Evolutionary conservation across 1,140 invertebrate genomes (phyloP), one percentile per base, ranked within the genome.

Genomic region (Scaptodrosophila lebanonensis): DNA sequence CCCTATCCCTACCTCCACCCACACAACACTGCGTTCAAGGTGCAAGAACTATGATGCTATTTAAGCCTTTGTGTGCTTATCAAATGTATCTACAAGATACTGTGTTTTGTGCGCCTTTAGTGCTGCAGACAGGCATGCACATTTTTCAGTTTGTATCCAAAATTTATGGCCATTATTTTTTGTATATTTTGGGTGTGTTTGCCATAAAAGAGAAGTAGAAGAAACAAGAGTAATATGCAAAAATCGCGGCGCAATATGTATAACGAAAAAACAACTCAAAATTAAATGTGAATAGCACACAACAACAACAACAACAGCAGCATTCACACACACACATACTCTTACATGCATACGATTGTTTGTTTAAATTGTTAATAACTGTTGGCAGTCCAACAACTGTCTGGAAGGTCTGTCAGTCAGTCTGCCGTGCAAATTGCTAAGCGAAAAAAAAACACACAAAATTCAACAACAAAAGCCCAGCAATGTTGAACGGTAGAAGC

Each of bases 311-410:
- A 20, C 22, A 11, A 17, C 8, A 35, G 25, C n/a, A 9, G 39
- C 30, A 44, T 22, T 36, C 27, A n/a, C n/a, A n/a, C 59, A 44
- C 33, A 52, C 52, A 52, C 39, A 22, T 15, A 64, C 42, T 15
- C 29, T n/a, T 65, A 43, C 58, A 43, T 65, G 39, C 39, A 9
- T 63, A 18, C 22, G 33, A 22, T 33, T 82, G 58, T 79, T 82
- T 82, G 51, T 49, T 49, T 59, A 70, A 82, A 79, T 66, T 79
- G 65, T 82, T 82, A 82, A 73, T 69, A 79, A 58, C 44, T 53
- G 59, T 56, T 54, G 60, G 54, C 51, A 33, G 32, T 13, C 22
- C 8, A n/a, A n/a, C n/a, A n/a, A n/a, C 22, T 25, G 22, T 25
- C 22, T n/a, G n/a, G n/a, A n/a, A n/a, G n/a, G n/a, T 25, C 22